A percentile compares a stretch with the other conserved stretches of the same genome.
These are phyloP conservation scores for Eilema griseolum DNA, from an alignment of 2,888 invertebrate genomes.

Conservation along the genomic window DNA sequence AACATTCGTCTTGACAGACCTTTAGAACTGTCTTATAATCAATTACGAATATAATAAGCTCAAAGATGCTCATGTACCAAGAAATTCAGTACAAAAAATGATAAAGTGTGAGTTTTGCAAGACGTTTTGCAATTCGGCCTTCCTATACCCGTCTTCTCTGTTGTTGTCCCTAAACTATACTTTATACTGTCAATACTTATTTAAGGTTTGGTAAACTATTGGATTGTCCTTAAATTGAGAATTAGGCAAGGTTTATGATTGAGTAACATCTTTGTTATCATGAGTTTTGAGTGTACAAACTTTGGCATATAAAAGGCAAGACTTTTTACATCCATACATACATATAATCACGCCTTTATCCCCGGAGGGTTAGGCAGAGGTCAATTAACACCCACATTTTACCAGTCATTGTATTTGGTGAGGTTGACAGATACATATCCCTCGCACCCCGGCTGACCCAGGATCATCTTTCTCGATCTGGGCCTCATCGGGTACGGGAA, in stretches of 20 bases:
- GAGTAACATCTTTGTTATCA: background rate
- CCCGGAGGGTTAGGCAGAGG: too few species aligned
- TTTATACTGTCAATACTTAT: background rate
- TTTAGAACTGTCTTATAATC: background rate
- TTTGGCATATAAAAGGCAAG: background rate
- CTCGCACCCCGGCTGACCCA: too few species aligned
- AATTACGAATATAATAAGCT: conserved; percentile 5
- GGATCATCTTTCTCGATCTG: too few species aligned
- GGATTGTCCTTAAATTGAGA: background rate
- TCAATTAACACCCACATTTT: too few species aligned
- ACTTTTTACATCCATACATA: too few species aligned
- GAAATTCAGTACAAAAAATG: conserved; percentile 7
- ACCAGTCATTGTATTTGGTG: too few species aligned
- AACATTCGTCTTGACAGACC: conserved; percentile 4
- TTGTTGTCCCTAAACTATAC: background rate
- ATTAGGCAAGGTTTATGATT: background rate
- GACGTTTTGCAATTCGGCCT: conserved; percentile 40
- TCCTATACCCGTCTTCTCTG: background rate
- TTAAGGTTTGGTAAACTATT: background rate
- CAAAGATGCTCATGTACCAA: background rate
- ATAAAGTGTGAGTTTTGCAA: conserved; percentile 42
- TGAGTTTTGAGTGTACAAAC: background rate
- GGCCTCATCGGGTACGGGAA: too few species aligned
- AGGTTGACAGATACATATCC: too few species aligned
- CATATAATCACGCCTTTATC: too few species aligned